Evolutionary conservation across 2,113 vertebrate genomes (phyloP), one percentile per base, ranked within the genome.

Genomic region (Leptosomus discolor): DNA sequence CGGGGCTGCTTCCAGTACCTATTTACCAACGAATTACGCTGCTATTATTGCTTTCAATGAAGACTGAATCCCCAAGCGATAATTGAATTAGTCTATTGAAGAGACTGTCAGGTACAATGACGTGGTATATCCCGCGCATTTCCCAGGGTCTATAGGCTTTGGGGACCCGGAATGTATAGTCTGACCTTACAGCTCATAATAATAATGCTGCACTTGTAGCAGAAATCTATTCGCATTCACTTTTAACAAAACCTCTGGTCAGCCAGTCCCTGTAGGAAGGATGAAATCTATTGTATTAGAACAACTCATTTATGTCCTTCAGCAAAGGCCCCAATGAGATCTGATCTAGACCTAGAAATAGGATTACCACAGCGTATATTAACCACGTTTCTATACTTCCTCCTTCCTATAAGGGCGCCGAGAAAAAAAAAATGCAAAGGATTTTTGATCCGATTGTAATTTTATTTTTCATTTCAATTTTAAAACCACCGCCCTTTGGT

Each of bases 291-390:
- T 98, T 98, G 98, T 98, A 97, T 97, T 97, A 96, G 97, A 98
- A 99, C 98, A 99, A 98, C 98, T 98, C 98, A 98, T 98, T 98
- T 98, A 98, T 98, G 98, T 98, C 98, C 98, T 97, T 94, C 98
- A 97, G 97, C 97, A 97, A 97, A 98, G 97, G 98, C 98, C 98
- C 97, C 97, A 95, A 97, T 80, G 97, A 98, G 98, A 98, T 98
- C 98, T 98, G 98, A 98, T 98, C 98, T 98, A 97, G 97, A 98
- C 98, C 95, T 97, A 92, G 95, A 98, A 98, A 98, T 98, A 98
- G 98, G 98, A 98, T 98, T 98, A 98, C 95, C 98, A 97, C 98
- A 96, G 85, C 91, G 97, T 97, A 97, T 97, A 95, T 94, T 98
- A 97, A 97, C 96, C 97, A 83, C 78, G 43, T 96, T 96, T 85